Evolutionary conservation across 2,888 invertebrate genomes (phyloP).

Genomic region (Diplolepis rosae): DNA sequence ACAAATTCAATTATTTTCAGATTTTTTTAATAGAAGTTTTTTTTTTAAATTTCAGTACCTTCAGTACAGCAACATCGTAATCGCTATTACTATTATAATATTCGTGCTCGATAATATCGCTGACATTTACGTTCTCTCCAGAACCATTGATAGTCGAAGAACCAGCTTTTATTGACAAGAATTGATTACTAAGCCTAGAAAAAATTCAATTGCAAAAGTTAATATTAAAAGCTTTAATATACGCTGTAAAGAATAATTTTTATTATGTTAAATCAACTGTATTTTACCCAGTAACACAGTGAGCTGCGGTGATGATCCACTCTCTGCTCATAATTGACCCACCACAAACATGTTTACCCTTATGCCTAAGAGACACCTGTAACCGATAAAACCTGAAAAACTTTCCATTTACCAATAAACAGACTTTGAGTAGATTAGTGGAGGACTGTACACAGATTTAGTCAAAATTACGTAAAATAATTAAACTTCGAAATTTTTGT

Average conservation of each 20-base stretch:
- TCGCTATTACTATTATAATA: constrained; percentile 60
- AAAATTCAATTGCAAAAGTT: neutral
- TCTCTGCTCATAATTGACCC: constrained; percentile 63
- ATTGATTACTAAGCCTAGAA: too few species aligned
- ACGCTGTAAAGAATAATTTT: too few species aligned
- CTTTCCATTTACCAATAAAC: too few species aligned
- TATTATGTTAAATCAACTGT: neutral
- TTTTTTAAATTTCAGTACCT: too few species aligned
- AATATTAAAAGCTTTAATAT: neutral
- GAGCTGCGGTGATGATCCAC: constrained; percentile 67
- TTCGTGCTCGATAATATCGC: constrained; percentile 55
- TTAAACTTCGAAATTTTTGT: too few species aligned
- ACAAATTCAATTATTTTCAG: too few species aligned
- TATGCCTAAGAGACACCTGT: constrained; percentile 62
- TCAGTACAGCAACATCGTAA: constrained; percentile 60
- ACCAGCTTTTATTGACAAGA: constrained; percentile 48
- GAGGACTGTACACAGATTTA: too few species aligned
- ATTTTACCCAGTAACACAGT: constrained; percentile 59
- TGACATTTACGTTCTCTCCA: constrained; percentile 39
- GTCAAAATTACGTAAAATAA: too few species aligned
- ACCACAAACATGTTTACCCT: constrained; percentile 61
- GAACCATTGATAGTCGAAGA: constrained; percentile 42
- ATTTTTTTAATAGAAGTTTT: too few species aligned
- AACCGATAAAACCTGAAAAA: too few species aligned
- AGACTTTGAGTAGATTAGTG: too few species aligned